These are phyloP conservation scores for Panopea generosa DNA, from an alignment of 2,888 invertebrate genomes.

Conservation along the genomic window DNA sequence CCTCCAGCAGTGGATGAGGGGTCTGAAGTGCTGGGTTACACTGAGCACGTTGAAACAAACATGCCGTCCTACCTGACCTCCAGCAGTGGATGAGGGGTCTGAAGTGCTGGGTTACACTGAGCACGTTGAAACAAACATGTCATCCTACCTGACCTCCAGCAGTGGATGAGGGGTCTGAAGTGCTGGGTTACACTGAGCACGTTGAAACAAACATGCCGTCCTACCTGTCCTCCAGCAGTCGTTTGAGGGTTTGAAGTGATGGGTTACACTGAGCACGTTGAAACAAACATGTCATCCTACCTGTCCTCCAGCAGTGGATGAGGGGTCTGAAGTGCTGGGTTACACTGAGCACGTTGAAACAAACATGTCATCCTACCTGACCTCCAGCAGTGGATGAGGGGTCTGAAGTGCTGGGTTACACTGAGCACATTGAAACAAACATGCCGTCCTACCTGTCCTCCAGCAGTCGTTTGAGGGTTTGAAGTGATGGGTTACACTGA, in stretches of 20 bases:
- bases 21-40: slow-evolving; percentile 84
- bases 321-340: slow-evolving; percentile 85
- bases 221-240: too few species aligned
- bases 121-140: too few species aligned
- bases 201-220: too few species aligned
- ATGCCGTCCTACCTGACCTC: too few species aligned
- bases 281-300: too few species aligned
- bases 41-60: slow-evolving; percentile 79
- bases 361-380: neutral
- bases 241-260: too few species aligned
- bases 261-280: too few species aligned
- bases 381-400: neutral
- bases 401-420: too few species aligned
- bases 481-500: slow-evolving; percentile 60
- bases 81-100: too few species aligned
- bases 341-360: slow-evolving; percentile 81
- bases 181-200: too few species aligned
- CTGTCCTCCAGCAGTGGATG: slow-evolving; percentile 88
- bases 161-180: neutral
- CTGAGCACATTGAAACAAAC: too few species aligned
- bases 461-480: neutral
- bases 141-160: neutral
- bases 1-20: slow-evolving; percentile 88
- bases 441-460: neutral
- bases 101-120: too few species aligned